Conservation (phyloP, 2,797 vertebrate genomes). For the Cryptoblepharus egeriae region DNA sequence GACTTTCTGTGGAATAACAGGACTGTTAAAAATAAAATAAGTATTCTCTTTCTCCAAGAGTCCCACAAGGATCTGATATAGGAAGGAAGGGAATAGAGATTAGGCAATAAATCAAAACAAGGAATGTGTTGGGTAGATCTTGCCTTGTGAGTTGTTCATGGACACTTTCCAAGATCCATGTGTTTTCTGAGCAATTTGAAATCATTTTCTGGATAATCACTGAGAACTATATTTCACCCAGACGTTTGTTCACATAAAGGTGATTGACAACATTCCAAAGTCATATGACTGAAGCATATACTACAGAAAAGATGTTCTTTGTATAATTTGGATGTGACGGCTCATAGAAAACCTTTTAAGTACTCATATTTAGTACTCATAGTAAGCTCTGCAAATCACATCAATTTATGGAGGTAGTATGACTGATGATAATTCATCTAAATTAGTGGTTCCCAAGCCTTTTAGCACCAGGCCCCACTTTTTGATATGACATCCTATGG, state of each 20-base stretch:
- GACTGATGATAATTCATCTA: not conserved
- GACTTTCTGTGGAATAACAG: conserved; percentile 10
- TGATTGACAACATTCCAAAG: not conserved
- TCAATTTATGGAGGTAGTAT: not conserved
- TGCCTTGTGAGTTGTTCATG: not conserved
- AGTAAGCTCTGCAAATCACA: not conserved
- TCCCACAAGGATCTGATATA: not conserved
- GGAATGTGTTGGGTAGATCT: not conserved
- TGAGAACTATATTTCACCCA: not conserved
- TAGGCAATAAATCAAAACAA: not conserved
- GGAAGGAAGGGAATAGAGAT: conserved; percentile 10
- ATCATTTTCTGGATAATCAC: conserved; percentile 26
- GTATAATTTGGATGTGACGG: not conserved
- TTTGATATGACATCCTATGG: no score
- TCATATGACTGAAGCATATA: not conserved
- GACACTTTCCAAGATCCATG: not conserved
- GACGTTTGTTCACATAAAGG: not conserved
- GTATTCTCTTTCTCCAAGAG: not conserved
- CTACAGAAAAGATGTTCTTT: not conserved
- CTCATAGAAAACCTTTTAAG: conserved; percentile 3
- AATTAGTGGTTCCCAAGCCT: no score
- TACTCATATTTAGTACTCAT: not conserved
- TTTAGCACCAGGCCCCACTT: no score
- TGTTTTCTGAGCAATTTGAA: not conserved
- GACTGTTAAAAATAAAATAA: not conserved